Percentiles rank a stretch among this genome's conserved stretches.
Evolutionary conservation across 2,797 vertebrate species (phyloP).

Genomic region (Ibycter americanus): DNA sequence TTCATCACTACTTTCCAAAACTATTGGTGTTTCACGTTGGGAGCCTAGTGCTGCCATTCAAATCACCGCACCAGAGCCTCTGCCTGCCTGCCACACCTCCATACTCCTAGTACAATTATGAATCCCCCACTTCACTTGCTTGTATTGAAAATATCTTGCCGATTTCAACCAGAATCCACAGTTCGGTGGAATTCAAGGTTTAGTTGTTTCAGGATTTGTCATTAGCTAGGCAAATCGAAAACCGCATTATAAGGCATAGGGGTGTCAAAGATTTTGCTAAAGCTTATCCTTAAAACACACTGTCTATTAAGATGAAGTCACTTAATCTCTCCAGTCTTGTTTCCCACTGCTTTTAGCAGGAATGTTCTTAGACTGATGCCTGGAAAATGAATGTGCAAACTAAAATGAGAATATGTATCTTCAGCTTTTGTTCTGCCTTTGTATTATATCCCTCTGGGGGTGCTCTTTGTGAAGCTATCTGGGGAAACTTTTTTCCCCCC

Average conservation of each 20-base stretch:
- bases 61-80: not conserved
- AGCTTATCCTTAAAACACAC: not conserved
- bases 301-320: conserved; percentile 16
- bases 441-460: not conserved
- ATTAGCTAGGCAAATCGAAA: conserved; percentile 25
- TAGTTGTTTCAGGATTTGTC: conserved; percentile 26
- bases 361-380: conserved; percentile 16
- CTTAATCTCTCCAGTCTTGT: conserved; percentile 17
- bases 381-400: not conserved
- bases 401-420: conserved; percentile 10
- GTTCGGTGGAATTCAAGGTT: not conserved
- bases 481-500: not conserved
- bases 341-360: conserved; percentile 22
- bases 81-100: not conserved
- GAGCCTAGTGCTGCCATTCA: not conserved
- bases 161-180: not conserved
- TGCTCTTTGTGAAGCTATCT: not conserved
- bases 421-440: not conserved
- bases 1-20: not conserved
- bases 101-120: not conserved
- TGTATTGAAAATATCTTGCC: not conserved
- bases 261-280: conserved; percentile 10
- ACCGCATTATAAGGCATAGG: not conserved
- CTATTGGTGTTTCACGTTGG: not conserved
- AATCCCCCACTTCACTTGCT: not conserved